A percentile compares a stretch with the other conserved stretches of the same genome.
These are phyloP conservation scores for Oncorhynchus mykiss DNA, from an alignment of 2,113 vertebrate genomes.

Conservation along the genomic window DNA sequence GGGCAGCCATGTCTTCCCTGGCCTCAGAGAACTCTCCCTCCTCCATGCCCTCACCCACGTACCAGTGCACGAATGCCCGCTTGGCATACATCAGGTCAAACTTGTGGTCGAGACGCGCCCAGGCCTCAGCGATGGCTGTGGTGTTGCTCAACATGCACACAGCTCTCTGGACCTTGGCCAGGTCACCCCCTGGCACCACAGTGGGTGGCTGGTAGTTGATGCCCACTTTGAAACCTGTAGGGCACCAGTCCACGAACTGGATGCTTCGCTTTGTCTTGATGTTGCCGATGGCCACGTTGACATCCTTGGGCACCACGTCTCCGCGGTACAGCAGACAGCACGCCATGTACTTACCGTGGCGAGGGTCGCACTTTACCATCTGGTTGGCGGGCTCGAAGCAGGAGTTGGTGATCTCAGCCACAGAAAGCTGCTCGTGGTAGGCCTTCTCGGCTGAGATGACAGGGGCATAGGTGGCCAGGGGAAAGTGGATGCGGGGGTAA, in stretches of 20 bases:
- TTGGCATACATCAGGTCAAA: slow-evolving; percentile 87
- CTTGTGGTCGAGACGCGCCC: slow-evolving; percentile 84
- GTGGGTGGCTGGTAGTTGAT: slow-evolving; percentile 87
- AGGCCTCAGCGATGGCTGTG: slow-evolving; percentile 84
- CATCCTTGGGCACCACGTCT: slow-evolving; percentile 60
- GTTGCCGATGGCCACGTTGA: slow-evolving; percentile 48
- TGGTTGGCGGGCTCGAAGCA: slow-evolving; percentile 46
- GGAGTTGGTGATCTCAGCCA: slow-evolving; percentile 63
- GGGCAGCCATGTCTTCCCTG: slow-evolving; percentile 84
- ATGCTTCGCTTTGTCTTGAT: slow-evolving; percentile 69
- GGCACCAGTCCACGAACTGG: slow-evolving; percentile 87
- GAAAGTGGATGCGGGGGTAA: slow-evolving; percentile 34
- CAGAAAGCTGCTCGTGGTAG: slow-evolving; percentile 64
- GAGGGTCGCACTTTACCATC: slow-evolving; percentile 31
- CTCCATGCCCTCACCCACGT: slow-evolving; percentile 84
- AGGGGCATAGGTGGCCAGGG: slow-evolving; percentile 30
- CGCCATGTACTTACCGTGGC: slow-evolving; percentile 32
- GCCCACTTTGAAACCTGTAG: slow-evolving; percentile 85
- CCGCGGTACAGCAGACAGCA: slow-evolving; percentile 53
- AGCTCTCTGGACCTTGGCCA: slow-evolving; percentile 82
- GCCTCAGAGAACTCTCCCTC: slow-evolving; percentile 86
- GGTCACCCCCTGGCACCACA: slow-evolving; percentile 79
- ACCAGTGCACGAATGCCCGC: slow-evolving; percentile 85
- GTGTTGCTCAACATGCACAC: slow-evolving; percentile 87
- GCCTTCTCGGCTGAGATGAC: slow-evolving; percentile 57